Evolutionary conservation across 2,888 invertebrate genomes (phyloP), one percentile per base, ranked within the genome.

Genomic region (Drosophila testacea): DNA sequence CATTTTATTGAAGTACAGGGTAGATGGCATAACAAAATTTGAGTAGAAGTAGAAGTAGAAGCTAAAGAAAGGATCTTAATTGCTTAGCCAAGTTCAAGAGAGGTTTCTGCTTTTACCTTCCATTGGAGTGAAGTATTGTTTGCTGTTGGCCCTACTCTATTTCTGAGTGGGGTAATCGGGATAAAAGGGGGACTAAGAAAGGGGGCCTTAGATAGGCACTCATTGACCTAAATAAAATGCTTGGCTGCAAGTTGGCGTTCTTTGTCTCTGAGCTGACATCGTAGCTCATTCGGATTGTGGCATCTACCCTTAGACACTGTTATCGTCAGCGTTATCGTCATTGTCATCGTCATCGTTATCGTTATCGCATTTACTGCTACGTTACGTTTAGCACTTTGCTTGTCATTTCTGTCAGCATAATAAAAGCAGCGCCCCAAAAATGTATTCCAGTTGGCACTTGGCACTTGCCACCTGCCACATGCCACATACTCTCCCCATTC

Each of bases 201-300:
- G 16, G 32, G 48, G 10, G 7, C 16, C 36, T 1, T 10, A 36
- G 22, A 32, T 59, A 52, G 52, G 51, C 64, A 69, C 82, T 83
- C 83, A 81, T 88, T 84, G 83, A 88, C 83, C 83, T 79, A 86
- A 84, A 84, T 88, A 81, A 87, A 88, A 80, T 80, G 77, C 77
- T 80, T 72, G 59, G 64, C 67, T 73, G 79, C 42, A 83, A 56
- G 54, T 51, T 52, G 69, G 36, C 55, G 16, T 54, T 30, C 50
- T 55, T 67, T 73, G 68, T 72, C 59, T 62, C 41, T 27, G 30
- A 4, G 69, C 69, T 51, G 36, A 39, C 11, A 41, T 7, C n/a
- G 30, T 11, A 9, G 41, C 50, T 50, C 50, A 34, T 34, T 36
- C 36, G 47, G 10, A 41, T 27, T 73, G 56, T 60, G 34, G 56